A percentile compares a stretch with the other conserved stretches of the same genome.
Evolutionary conservation across 1,140 invertebrate genomes (phyloP).

Genomic region (Bombus sylvicola): DNA sequence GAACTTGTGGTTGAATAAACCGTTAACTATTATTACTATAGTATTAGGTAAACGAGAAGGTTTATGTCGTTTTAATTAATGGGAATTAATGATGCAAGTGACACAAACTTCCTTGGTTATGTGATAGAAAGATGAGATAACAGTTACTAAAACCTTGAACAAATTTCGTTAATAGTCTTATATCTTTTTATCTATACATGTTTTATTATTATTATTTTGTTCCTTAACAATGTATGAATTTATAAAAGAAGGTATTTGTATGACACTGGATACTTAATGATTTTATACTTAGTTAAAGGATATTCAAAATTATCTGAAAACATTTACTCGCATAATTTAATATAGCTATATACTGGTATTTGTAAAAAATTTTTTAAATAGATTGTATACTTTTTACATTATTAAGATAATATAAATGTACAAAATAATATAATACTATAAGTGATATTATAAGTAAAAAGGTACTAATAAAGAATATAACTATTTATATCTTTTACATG

Average conservation of each 20-base stretch:
- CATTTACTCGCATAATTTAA: not conserved
- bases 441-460: not conserved
- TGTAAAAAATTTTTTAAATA: not conserved
- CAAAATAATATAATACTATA: not conserved
- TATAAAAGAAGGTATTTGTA: not conserved
- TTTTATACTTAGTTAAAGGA: not conserved
- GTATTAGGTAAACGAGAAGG: too few species aligned
- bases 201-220: not conserved
- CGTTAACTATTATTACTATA: not conserved
- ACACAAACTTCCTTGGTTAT: too few species aligned
- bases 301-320: not conserved
- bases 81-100: too few species aligned
- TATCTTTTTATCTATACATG: not conserved
- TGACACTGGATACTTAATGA: not conserved
- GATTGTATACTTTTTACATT: not conserved
- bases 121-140: not conserved
- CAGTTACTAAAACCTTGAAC: not conserved
- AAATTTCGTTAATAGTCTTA: not conserved
- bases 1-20: slow-evolving; percentile 73
- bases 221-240: not conserved
- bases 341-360: not conserved
- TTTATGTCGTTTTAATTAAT: too few species aligned
- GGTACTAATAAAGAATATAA: slow-evolving; percentile 4
- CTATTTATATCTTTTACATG: not conserved
- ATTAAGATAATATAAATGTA: not conserved